phyloP scores from a whole-genome alignment of 2,888 invertebrate species.

The Chaetogeoica ovagalla region DNA sequence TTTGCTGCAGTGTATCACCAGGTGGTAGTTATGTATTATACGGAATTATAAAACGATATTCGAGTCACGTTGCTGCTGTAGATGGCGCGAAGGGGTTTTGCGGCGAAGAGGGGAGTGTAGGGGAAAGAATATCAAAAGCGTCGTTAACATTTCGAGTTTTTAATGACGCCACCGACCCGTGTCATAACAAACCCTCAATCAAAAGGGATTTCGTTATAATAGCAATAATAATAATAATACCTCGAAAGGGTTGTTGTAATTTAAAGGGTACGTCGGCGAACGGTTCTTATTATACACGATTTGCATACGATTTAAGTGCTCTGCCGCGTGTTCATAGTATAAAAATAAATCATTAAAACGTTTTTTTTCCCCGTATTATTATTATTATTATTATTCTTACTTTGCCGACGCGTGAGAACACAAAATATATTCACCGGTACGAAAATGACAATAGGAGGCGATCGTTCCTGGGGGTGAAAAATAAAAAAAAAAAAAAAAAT shows the following conservation, averaged over 20 bases:
- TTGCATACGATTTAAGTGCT: constrained; percentile 49
- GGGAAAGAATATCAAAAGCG: constrained; percentile 11
- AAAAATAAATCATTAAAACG: constrained; percentile 50
- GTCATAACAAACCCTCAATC: constrained; percentile 53
- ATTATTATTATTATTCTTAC: constrained; percentile 15
- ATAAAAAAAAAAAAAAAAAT: constrained; percentile 2
- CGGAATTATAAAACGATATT: constrained; percentile 33
- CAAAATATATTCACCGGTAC: neutral
- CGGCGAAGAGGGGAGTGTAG: neutral
- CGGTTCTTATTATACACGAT: constrained; percentile 21
- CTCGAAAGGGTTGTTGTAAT: constrained; percentile 49
- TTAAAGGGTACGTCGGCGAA: constrained; percentile 18
- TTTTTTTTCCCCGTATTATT: neutral
- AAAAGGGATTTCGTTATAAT: constrained; percentile 51
- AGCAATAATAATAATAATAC: constrained; percentile 45
- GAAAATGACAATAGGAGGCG: constrained; percentile 21
- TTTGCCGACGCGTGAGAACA: constrained; percentile 37
- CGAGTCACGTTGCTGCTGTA: neutral
- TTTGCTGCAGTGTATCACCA: neutral
- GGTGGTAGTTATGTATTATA: neutral
- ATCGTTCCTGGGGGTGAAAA: constrained; percentile 7
- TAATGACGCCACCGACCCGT: constrained; percentile 46
- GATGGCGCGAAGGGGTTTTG: no score
- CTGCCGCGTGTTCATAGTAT: neutral
- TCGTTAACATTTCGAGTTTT: constrained; percentile 47